A percentile compares a stretch with the other conserved stretches of the same genome.
phyloP scores from a whole-genome alignment of 1,140 invertebrate genomes.

The Papilio helenus region DNA sequence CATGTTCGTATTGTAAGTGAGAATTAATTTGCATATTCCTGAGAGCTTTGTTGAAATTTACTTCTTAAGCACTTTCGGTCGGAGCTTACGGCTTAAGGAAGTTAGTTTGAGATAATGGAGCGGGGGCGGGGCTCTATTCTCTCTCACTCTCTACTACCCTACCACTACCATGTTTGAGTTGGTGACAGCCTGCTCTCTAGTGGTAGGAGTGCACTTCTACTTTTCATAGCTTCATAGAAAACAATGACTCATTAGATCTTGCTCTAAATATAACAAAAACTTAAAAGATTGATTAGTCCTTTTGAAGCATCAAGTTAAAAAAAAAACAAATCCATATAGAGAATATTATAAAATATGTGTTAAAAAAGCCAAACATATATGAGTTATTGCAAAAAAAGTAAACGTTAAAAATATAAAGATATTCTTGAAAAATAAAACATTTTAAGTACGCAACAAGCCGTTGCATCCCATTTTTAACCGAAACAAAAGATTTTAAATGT shows the following conservation, averaged over 20 bases:
- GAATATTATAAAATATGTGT: no score
- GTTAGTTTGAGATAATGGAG: slow-evolving; percentile 23
- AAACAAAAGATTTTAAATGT: slow-evolving; percentile 2
- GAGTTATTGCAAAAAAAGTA: no score
- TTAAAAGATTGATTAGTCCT: not conserved
- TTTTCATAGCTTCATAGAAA: not conserved
- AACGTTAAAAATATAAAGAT: not conserved
- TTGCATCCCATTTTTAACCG: not conserved
- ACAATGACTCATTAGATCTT: not conserved
- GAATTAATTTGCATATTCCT: slow-evolving; percentile 20
- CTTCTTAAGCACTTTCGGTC: slow-evolving; percentile 19
- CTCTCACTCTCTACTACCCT: not conserved
- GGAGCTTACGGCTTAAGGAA: slow-evolving; percentile 13
- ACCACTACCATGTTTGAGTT: not conserved
- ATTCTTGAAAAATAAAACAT: not conserved
- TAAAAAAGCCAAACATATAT: no score
- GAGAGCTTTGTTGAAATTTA: slow-evolving; percentile 29
- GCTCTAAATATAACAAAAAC: no score
- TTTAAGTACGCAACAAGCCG: not conserved
- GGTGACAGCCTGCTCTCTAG: not conserved
- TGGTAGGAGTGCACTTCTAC: not conserved
- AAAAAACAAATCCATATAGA: no score
- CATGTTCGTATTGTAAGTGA: slow-evolving; percentile 23
- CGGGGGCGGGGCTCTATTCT: not conserved
- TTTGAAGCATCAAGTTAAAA: not conserved